Conservation (phyloP, 2,888 invertebrate genomes). For the Oxystoma pomonae region DNA sequence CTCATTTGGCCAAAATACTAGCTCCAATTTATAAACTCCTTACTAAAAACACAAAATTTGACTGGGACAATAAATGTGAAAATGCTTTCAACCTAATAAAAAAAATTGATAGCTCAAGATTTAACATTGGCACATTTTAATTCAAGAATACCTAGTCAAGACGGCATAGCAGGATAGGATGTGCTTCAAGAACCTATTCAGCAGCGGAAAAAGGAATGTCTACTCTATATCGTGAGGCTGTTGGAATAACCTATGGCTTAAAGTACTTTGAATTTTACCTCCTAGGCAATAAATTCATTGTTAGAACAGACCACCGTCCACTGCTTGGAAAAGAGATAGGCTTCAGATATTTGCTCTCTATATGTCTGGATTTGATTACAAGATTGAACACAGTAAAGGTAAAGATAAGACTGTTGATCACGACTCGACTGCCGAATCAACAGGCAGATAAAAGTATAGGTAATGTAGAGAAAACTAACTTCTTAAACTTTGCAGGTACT, state of each 20-base stretch:
- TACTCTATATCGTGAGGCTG: background rate
- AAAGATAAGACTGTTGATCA: background rate
- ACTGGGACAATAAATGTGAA: background rate
- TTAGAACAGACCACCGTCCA: background rate
- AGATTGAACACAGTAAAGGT: background rate
- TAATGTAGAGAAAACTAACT: background rate
- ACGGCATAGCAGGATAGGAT: background rate
- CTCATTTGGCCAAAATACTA: background rate
- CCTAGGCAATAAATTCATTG: background rate
- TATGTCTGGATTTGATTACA: constrained; percentile 5
- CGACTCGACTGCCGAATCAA: background rate
- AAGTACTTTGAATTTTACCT: background rate
- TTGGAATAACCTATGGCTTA: background rate
- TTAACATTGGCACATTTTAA: background rate
- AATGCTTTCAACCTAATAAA: background rate
- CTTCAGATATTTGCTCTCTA: background rate
- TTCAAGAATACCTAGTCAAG: background rate
- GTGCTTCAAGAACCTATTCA: background rate
- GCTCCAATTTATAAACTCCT: background rate
- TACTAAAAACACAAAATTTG: background rate
- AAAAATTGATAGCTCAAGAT: constrained; percentile 1
- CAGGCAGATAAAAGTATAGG: background rate
- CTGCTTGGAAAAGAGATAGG: background rate
- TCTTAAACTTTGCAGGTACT: background rate
- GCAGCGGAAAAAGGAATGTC: background rate